Percentiles rank a stretch among this genome's conserved stretches.
Evolutionary conservation across 2,888 invertebrate genomes (phyloP).

Genomic region (Leucoptera coffeella): DNA sequence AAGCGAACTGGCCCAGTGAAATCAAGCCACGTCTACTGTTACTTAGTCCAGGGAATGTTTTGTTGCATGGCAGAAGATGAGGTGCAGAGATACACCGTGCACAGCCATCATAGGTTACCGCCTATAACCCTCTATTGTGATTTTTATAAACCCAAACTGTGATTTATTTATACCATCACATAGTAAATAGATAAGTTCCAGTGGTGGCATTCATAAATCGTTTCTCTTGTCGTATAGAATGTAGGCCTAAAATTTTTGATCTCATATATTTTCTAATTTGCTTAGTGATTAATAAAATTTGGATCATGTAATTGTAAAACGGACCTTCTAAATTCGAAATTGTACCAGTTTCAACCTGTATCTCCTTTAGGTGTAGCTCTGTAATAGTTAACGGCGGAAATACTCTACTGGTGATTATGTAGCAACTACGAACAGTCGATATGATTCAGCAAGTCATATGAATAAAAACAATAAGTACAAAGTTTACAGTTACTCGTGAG

Average conservation of each 20-base stretch:
- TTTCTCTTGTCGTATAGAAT: constrained; percentile 39
- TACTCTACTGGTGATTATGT: too few species aligned
- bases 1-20: too few species aligned
- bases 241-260: constrained; percentile 53
- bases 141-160: constrained; percentile 41
- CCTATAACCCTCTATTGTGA: constrained; percentile 45
- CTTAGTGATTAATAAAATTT: constrained; percentile 47
- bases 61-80: too few species aligned
- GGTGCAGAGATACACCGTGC: too few species aligned
- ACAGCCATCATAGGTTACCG: too few species aligned
- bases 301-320: constrained; percentile 37
- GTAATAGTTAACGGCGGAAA: too few species aligned
- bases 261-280: constrained; percentile 55
- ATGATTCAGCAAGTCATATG: constrained; percentile 16
- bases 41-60: too few species aligned
- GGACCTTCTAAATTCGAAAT: constrained; percentile 45
- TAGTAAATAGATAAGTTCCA: constrained; percentile 19
- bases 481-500: constrained; percentile 22
- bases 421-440: too few species aligned
- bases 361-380: constrained; percentile 42
- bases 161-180: constrained; percentile 47
- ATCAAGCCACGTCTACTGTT: too few species aligned
- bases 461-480: constrained; percentile 35
- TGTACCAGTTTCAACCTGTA: constrained; percentile 31
- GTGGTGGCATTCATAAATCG: constrained; percentile 45